phyloP scores from a whole-genome alignment of 2,888 invertebrate species.

The Mellilla xanthometata region DNA sequence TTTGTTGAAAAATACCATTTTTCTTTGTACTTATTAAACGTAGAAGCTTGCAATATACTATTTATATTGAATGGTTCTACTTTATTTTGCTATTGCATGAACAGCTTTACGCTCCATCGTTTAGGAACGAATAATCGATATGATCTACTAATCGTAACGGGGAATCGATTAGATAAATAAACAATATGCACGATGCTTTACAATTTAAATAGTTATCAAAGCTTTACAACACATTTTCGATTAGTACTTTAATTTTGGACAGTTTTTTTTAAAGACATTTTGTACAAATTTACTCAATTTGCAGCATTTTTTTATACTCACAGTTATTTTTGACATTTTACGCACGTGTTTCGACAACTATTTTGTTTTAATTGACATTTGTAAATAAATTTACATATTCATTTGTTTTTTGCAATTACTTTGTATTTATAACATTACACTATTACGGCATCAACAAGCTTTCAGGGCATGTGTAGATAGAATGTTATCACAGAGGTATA shows the following conservation, averaged over 20 bases:
- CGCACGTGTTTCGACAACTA: conserved; percentile 46
- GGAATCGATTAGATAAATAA: conserved; percentile 33
- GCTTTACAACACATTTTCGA: conserved; percentile 41
- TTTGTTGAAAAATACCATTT: conserved; percentile 25
- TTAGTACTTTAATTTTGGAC: conserved; percentile 39
- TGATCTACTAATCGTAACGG: conserved; percentile 27
- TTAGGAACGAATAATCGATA: conserved; percentile 19
- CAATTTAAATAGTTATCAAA: background rate
- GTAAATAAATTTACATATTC: conserved; percentile 23
- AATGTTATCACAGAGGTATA: conserved; percentile 17
- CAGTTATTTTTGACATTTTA: conserved; percentile 37
- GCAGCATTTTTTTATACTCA: conserved; percentile 37
- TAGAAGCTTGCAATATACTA: conserved; percentile 60
- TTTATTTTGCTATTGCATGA: conserved; percentile 54
- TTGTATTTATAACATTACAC: conserved; percentile 25
- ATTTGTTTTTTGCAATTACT: conserved; percentile 10
- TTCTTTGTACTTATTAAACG: conserved; percentile 50
- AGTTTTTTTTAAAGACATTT: conserved; percentile 24
- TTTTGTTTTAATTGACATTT: conserved; percentile 20
- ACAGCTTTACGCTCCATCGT: conserved; percentile 41
- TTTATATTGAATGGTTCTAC: conserved; percentile 32
- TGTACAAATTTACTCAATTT: too few species aligned
- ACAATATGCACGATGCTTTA: conserved; percentile 58
- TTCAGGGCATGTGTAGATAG: conserved; percentile 58
- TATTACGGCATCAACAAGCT: conserved; percentile 52